Evolutionary conservation across 2,113 vertebrate species (phyloP).

Genomic region (Eidolon helvum): DNA sequence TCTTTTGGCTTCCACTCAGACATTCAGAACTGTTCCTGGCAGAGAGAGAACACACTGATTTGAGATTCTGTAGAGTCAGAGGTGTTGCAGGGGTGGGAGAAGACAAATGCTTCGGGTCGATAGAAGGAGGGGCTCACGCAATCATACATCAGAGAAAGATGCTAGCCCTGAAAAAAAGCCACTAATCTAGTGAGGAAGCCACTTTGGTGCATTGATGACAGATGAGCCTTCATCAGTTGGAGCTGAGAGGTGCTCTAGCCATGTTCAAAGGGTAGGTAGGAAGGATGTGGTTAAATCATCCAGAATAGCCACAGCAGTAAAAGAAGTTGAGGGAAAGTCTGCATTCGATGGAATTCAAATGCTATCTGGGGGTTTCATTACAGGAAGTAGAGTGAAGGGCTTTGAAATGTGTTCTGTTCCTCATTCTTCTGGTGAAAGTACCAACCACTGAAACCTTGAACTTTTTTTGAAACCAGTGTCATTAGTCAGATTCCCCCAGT

Average conservation of each 20-base stretch:
- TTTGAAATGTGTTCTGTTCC: slow-evolving; percentile 1
- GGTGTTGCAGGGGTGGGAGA: background rate
- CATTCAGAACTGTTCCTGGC: background rate
- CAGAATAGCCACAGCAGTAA: background rate
- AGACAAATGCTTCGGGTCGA: background rate
- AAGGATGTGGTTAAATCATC: slow-evolving; percentile 38
- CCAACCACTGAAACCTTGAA: background rate
- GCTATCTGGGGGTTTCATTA: slow-evolving; percentile 33
- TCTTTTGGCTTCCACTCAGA: background rate
- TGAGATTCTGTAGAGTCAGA: slow-evolving; percentile 13
- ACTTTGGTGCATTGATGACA: background rate
- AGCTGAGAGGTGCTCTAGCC: background rate
- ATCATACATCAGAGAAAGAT: slow-evolving; percentile 54
- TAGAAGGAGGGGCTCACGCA: background rate
- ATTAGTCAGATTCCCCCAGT: background rate
- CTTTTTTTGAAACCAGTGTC: background rate
- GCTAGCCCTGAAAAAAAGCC: background rate
- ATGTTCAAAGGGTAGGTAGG: background rate
- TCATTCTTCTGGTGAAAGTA: background rate
- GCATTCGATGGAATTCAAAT: background rate
- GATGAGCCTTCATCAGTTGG: background rate
- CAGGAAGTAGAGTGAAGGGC: background rate
- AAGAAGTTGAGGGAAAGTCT: background rate
- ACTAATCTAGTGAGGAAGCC: background rate
- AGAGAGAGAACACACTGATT: background rate